Conservation (phyloP, 2,797 vertebrate genomes). For the Helicolenus hilgendorfi region DNA sequence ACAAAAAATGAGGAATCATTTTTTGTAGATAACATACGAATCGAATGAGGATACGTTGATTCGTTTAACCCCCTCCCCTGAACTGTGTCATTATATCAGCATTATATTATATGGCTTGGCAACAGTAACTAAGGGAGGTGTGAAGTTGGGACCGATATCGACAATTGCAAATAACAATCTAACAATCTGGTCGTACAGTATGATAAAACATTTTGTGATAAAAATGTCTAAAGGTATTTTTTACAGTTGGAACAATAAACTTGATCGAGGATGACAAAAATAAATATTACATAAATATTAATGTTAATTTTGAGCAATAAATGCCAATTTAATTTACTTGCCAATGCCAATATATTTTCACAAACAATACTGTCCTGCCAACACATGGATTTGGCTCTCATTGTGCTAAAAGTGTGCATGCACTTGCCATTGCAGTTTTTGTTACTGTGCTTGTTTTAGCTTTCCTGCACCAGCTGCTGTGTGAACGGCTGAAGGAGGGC, state of each 20-base stretch:
- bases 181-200: neutral
- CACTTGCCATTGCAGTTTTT: neutral
- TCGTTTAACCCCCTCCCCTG: accelerated
- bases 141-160: neutral
- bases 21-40: too few species aligned
- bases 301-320: neutral
- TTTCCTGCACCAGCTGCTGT: neutral
- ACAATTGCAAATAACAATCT: neutral
- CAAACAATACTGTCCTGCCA: neutral
- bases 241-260: neutral
- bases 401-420: neutral
- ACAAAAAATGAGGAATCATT: too few species aligned
- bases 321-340: neutral
- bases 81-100: accelerated
- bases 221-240: neutral
- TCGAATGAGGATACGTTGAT: too few species aligned
- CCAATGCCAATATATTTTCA: constrained; percentile 8
- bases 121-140: neutral
- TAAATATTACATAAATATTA: neutral
- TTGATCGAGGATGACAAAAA: neutral
- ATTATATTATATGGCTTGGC: neutral
- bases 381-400: neutral
- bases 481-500: neutral
- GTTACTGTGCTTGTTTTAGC: neutral
- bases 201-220: neutral